Conservation (phyloP, 2,888 invertebrate genomes). For the Tachina grossa region DNA sequence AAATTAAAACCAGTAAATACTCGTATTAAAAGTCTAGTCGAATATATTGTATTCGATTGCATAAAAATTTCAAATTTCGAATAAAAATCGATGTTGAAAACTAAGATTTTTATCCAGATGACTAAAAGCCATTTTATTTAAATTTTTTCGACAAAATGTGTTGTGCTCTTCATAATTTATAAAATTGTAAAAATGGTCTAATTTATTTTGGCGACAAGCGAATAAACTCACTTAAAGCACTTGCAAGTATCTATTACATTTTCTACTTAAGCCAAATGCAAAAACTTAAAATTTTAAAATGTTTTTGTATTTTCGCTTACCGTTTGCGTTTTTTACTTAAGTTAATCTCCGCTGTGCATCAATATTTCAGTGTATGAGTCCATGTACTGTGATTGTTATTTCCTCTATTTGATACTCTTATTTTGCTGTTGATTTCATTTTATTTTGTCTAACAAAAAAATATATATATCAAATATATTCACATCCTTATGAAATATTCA, state of each 20-base stretch:
- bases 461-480: slow-evolving; percentile 1
- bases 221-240: neutral
- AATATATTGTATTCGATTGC: no score
- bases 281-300: slow-evolving; percentile 24
- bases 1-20: no score
- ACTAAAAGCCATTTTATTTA: no score
- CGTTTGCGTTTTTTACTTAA: slow-evolving; percentile 52
- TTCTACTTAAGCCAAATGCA: slow-evolving; percentile 8
- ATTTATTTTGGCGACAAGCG: no score
- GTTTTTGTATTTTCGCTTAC: slow-evolving; percentile 18
- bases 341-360: slow-evolving; percentile 67
- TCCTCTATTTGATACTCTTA: slow-evolving; percentile 18
- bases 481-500: slow-evolving; percentile 80
- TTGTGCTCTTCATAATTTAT: no score
- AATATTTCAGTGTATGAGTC: slow-evolving; percentile 46
- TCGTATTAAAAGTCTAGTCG: no score
- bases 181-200: no score
- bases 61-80: no score
- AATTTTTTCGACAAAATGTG: no score
- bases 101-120: no score
- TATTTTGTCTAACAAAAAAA: slow-evolving; percentile 37
- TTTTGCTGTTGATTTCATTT: slow-evolving; percentile 43
- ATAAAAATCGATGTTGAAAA: no score
- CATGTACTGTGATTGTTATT: slow-evolving; percentile 29
- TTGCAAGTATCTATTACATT: slow-evolving; percentile 1